Base-by-base conservation (phyloP, 2,888 invertebrate species). In the Hyalella azteca region DNA sequence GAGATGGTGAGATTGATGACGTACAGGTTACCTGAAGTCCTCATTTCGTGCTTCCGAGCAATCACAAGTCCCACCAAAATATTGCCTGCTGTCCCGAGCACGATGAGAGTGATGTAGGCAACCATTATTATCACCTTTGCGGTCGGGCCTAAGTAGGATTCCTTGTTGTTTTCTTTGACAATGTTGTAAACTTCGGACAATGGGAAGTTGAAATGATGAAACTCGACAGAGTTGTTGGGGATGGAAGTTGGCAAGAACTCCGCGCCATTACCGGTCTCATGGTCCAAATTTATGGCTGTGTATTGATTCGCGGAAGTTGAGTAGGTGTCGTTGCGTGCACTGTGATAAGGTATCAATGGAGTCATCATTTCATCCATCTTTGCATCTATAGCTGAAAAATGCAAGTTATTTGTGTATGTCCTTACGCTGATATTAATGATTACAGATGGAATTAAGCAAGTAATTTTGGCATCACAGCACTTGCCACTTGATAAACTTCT, bases 1-100 rank as follows among this genome's bases (percentile, higher is more conserved):
- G 91, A 91, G 29, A 91, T 88, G 45, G 91, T 90, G 81, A 91
- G 87, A 86, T 91, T 91, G 77, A 90, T 89, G 84, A 91, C 90
- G 86, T 91, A 90, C 45, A 91, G 89, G 86, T 91, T 90, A 3
- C 87, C 80, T 4, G 87, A 84, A 78, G 80, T 85, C 81, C 75
- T 78, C 78, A 81, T 59, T 78, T 83, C 81, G 9, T 79, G 78
- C n/a, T 79, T 79, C 11, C 73, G 59, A 4, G 77, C 79, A 9
- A 83, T 85, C 22, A 87, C 82, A n/a, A 87, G 80, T 9, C 87
- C 87, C n/a, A 88, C 87, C 78, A 88, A 87, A 49, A 87, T 79
- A 84, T 88, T 88, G 45, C 87, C 86, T 26, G 86, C 83, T 5
- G 88, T 85, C 0, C 88, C 88, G 0, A 86, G 77, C 2, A 86